phyloP scores from a whole-genome alignment of 2,797 vertebrate species.

The Neosalanx taihuensis region DNA sequence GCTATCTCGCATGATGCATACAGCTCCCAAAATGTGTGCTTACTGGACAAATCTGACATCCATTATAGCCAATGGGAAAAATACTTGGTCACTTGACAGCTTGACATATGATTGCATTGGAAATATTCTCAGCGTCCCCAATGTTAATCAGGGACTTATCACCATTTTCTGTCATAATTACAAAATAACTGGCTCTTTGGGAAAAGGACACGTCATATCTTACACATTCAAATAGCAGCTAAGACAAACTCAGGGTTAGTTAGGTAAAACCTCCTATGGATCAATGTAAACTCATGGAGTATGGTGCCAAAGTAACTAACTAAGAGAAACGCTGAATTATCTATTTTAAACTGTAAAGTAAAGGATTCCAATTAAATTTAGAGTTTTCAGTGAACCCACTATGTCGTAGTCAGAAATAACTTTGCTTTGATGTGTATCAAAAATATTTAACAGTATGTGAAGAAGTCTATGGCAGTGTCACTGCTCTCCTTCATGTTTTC shows the following conservation, averaged over 20 bases:
- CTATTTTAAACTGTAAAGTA: too few species aligned
- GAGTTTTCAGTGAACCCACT: too few species aligned
- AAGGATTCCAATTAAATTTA: too few species aligned
- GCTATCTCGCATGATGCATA: neutral
- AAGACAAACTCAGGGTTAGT: constrained; percentile 9
- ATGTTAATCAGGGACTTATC: constrained; percentile 2
- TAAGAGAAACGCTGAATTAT: constrained; percentile 12
- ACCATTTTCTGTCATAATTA: neutral
- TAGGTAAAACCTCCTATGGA: constrained; percentile 1
- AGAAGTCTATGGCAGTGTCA: neutral
- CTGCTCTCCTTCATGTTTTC: constrained; percentile 34
- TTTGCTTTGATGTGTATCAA: too few species aligned
- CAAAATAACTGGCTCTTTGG: constrained; percentile 6
- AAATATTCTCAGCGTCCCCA: too few species aligned
- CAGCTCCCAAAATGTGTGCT: neutral
- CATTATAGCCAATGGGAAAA: constrained; percentile 10
- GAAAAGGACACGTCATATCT: constrained; percentile 20
- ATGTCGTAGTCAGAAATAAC: too few species aligned
- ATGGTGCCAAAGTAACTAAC: constrained; percentile 7
- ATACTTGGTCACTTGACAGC: neutral
- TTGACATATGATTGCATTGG: too few species aligned
- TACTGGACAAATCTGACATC: neutral
- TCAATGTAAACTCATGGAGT: constrained; percentile 7
- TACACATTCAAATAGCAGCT: constrained; percentile 10
- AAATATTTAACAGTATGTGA: too few species aligned